phyloP scores from a whole-genome alignment of 1,140 invertebrate species.

The Riptortus pedestris region DNA sequence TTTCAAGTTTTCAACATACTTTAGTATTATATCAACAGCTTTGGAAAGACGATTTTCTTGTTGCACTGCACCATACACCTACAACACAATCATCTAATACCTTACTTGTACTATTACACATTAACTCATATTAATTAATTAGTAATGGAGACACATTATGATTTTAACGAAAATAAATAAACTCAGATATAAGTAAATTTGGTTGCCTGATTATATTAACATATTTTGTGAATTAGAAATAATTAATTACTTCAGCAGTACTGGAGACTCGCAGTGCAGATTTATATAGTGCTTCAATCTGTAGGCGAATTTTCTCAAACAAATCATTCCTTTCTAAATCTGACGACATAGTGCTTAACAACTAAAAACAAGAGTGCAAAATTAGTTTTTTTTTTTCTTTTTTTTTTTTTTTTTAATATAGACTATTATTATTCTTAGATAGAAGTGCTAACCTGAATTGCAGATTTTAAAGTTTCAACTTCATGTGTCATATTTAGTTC shows the following conservation, averaged over 20 bases:
- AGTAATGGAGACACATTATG: no score
- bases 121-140: no score
- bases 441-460: constrained; percentile 34
- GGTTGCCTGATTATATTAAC: background rate
- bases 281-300: constrained; percentile 40
- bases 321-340: constrained; percentile 37
- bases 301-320: constrained; percentile 37
- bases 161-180: no score
- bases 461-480: constrained; percentile 37
- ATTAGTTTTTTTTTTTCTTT: no score
- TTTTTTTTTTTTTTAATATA: no score
- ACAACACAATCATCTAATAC: no score
- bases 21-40: constrained; percentile 44
- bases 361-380: no score
- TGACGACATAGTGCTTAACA: constrained; percentile 35
- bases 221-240: background rate
- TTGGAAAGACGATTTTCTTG: constrained; percentile 42
- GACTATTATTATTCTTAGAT: no score
- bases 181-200: no score
- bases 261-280: constrained; percentile 38
- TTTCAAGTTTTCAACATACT: constrained; percentile 44
- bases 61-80: constrained; percentile 41
- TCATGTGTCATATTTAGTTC: constrained; percentile 43
- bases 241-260: constrained; percentile 37
- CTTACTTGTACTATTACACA: no score